Evolutionary conservation across 2,888 invertebrate genomes (phyloP), one percentile per base, ranked within the genome.

Genomic region (Itoplectis maculator): DNA sequence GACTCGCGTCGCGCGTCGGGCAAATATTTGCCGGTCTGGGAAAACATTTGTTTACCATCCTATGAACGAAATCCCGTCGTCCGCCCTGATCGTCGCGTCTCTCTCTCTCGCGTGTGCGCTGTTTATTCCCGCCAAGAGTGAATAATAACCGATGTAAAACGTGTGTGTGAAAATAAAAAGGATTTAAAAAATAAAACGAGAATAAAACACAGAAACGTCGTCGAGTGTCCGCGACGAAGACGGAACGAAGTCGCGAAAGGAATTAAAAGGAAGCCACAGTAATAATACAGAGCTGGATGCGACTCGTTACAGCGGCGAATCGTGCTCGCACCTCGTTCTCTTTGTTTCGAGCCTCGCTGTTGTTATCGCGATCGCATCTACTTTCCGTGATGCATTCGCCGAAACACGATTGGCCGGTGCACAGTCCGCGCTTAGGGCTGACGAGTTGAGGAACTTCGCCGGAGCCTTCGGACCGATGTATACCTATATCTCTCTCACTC

Each of bases 381-480:
- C 56, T 0, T 63, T 63, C 40, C 15, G 40, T 11, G 61, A 40
- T 37, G 65, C 20, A 65, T 42, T 65, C 2, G 45, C 13, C 40
- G 18, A 20, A 65, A 65, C 40, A 45, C 20, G 18, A 65, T 13
- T 29, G 20, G 15, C 45, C n/a, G n/a, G 13, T 42, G 11, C 20
- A 7, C n/a, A n/a, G n/a, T n/a, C n/a, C n/a, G n/a, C n/a, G n/a
- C n/a, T n/a, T n/a, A 15, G 15, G 37, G 63, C 63, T 42, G 65
- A 65, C 23, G 45, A 65, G 65, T 42, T 23, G 13, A 59, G 11
- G 45, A 59, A 59, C 59, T 72, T 29, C 6, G 8, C 11, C 18
- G 18, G 37, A 18, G 35, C 9, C 2, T 29, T 37, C 45, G 45
- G 45, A 45, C 65, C 29, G 65, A 65, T 79, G 45, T 69, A 65